These are phyloP conservation scores for Hydrolagus colliei DNA, from an alignment of 2,797 vertebrate genomes.

Conservation along the genomic window DNA sequence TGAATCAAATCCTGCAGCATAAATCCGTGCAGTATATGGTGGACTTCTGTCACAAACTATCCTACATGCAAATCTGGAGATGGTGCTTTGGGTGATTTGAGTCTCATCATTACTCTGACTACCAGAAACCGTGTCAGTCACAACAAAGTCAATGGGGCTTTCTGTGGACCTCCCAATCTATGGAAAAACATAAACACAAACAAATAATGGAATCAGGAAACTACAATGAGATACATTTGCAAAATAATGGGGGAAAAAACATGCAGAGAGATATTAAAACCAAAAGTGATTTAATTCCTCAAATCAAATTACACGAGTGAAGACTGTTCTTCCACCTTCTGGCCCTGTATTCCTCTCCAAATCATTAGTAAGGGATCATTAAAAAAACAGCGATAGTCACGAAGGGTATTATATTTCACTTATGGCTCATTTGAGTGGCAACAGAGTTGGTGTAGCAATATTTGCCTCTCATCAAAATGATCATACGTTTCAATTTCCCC, in stretches of 20 bases:
- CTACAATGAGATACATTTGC: background rate
- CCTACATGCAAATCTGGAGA: conserved; percentile 92
- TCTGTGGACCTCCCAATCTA: conserved; percentile 96
- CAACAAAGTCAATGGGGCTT: conserved; percentile 95
- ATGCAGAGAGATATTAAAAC: background rate
- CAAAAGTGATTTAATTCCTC: background rate
- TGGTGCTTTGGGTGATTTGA: conserved; percentile 95
- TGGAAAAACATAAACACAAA: conserved; percentile 31
- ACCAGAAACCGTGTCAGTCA: conserved; percentile 91
- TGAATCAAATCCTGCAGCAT: conserved; percentile 94
- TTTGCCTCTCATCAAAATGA: no score
- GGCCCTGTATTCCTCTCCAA: background rate
- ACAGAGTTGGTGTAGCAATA: no score
- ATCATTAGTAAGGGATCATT: background rate
- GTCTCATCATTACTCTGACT: conserved; percentile 78
- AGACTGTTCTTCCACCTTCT: background rate
- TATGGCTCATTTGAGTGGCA: background rate
- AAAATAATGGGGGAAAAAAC: background rate
- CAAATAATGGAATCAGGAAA: background rate
- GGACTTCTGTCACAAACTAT: conserved; percentile 86
- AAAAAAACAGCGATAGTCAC: background rate
- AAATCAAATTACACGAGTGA: background rate
- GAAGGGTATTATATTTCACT: background rate
- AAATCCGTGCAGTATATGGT: conserved; percentile 86
- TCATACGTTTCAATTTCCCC: no score